Percentiles rank a stretch among this genome's conserved stretches.
Conservation (phyloP, 2,113 vertebrate genomes). For the Lagopus muta region DNA sequence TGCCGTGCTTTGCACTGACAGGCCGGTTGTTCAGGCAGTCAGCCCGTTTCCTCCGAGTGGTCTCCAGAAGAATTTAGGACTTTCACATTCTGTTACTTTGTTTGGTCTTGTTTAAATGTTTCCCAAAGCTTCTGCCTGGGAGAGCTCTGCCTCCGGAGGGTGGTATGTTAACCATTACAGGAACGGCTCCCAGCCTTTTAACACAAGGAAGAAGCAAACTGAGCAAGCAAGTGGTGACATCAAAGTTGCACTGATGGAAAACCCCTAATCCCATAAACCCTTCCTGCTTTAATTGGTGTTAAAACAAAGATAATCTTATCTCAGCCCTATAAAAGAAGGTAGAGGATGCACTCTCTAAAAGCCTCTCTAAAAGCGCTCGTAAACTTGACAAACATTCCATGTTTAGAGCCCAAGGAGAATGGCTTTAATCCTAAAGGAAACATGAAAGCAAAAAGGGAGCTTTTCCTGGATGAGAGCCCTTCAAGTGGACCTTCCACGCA, state of each 20-base stretch:
- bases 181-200: neutral
- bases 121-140: slow-evolving; percentile 26
- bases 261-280: slow-evolving; percentile 60
- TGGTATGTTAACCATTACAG: neutral
- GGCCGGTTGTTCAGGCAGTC: accelerated
- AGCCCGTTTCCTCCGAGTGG: neutral
- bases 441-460: neutral
- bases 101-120: slow-evolving; percentile 52
- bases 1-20: neutral
- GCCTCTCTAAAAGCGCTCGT: slow-evolving; percentile 51
- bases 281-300: slow-evolving; percentile 71
- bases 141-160: neutral
- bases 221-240: slow-evolving; percentile 43
- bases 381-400: slow-evolving; percentile 66
- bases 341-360: slow-evolving; percentile 32
- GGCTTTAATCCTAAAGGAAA: slow-evolving; percentile 26
- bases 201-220: neutral
- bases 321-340: slow-evolving; percentile 40
- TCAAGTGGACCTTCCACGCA: neutral
- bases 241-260: slow-evolving; percentile 56
- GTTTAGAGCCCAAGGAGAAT: neutral
- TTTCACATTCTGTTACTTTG: slow-evolving; percentile 26
- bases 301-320: slow-evolving; percentile 74
- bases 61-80: slow-evolving; percentile 1
- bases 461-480: neutral